A percentile compares a stretch with the other conserved stretches of the same genome.
Conservation (phyloP, 2,888 invertebrate genomes). For the Drosophila neonasuta region DNA sequence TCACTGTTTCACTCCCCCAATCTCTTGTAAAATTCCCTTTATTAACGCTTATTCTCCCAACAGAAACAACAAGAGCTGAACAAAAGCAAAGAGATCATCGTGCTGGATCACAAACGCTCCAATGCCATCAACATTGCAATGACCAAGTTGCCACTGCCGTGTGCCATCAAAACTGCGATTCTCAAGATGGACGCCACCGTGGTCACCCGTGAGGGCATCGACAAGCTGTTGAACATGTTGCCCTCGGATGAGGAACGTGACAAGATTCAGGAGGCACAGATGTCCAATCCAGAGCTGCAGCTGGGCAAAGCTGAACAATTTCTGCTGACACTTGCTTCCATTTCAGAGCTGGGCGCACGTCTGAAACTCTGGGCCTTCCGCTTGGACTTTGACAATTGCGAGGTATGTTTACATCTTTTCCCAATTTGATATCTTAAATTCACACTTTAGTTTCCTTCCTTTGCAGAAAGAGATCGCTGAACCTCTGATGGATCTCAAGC, state of each 20-base stretch:
- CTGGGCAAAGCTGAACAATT: conserved; percentile 98
- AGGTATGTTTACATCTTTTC: conserved; percentile 84
- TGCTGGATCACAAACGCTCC: conserved; percentile 97
- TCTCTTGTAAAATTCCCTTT: neutral
- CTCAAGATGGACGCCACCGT: conserved; percentile 99
- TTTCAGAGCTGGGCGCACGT: conserved; percentile 96
- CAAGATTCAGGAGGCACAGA: conserved; percentile 96
- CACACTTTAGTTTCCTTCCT: neutral
- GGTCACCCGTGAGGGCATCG: conserved; percentile 98
- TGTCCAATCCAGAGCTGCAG: conserved; percentile 82
- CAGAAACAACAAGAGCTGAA: conserved; percentile 92
- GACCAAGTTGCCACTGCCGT: conserved; percentile 98
- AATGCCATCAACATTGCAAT: conserved; percentile 99
- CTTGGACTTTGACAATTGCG: conserved; percentile 97
- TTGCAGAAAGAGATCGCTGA: conserved; percentile 96
- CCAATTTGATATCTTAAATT: neutral
- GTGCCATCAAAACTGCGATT: conserved; percentile 99
- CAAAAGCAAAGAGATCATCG: conserved; percentile 95
- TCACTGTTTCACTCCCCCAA: neutral
- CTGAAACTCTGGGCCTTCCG: conserved; percentile 99
- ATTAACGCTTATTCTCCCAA: conserved; percentile 32
- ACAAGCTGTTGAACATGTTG: conserved; percentile 98
- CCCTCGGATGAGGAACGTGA: conserved; percentile 98
- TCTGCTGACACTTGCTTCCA: conserved; percentile 96
- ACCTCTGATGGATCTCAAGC: conserved; percentile 98